phyloP scores from a whole-genome alignment of 2,113 vertebrate genomes.

The Salvelinus namaycush region DNA sequence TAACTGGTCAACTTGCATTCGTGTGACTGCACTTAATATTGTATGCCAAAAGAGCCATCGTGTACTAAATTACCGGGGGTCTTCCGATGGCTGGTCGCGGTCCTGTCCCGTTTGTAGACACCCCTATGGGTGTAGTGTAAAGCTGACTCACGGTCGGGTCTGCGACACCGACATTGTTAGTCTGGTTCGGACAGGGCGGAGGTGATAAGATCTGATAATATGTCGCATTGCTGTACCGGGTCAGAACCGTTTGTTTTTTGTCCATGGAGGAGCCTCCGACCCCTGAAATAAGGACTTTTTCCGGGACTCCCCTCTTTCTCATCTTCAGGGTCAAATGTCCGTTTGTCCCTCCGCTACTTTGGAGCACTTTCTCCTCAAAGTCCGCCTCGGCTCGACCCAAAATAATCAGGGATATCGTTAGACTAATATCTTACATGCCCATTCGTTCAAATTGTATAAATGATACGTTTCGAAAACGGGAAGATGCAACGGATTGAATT shows the following conservation, averaged over 20 bases:
- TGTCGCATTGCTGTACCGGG: constrained; percentile 36
- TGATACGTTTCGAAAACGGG: constrained; percentile 19
- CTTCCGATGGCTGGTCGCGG: constrained; percentile 47
- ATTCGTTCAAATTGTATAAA: neutral
- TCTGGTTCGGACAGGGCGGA: constrained; percentile 38
- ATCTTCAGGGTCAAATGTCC: constrained; percentile 46
- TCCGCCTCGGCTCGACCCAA: neutral
- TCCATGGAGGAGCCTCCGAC: constrained; percentile 37
- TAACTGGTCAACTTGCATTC: neutral
- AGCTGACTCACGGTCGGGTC: constrained; percentile 43
- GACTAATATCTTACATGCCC: constrained; percentile 24
- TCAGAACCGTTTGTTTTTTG: constrained; percentile 30
- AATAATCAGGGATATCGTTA: constrained; percentile 43
- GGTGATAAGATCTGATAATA: constrained; percentile 49
- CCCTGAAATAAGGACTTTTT: constrained; percentile 41
- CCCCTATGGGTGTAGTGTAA: constrained; percentile 56
- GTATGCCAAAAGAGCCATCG: neutral
- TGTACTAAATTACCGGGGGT: constrained; percentile 54
- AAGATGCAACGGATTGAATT: constrained; percentile 59
- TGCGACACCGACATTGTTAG: constrained; percentile 34
- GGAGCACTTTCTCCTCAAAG: constrained; percentile 31
- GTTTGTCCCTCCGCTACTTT: constrained; percentile 44
- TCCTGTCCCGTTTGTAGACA: constrained; percentile 41
- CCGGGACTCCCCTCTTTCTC: constrained; percentile 58
- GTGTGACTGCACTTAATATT: neutral